Base-by-base conservation (phyloP, 2,888 invertebrate species). In the Eupelmus urozonus region DNA sequence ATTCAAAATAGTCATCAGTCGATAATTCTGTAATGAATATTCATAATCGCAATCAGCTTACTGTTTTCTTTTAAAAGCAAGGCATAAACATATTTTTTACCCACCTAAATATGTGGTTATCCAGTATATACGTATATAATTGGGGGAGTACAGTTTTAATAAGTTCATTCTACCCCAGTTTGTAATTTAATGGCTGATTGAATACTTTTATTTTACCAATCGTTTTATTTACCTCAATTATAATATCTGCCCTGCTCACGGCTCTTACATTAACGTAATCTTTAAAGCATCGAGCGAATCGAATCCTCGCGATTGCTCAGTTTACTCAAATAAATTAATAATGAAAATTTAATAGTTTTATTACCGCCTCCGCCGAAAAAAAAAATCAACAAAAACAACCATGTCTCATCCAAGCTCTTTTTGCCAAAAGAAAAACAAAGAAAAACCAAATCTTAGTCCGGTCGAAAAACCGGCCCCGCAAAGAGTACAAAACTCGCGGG, bases 331-430 rank as follows among this genome's bases (percentile, higher is more conserved):
- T 71, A 65, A 77, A 72, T 71, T 72, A 67, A 66, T 66, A 77
- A 77, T 72, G 57, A 53, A 60, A 77, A 55, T 66, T 76, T 57
- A 63, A 76, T 74, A 66, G 57, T 74, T 66, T 57, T 66, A 66
- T 74, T 74, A 74, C n/a, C n/a, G n/a, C n/a, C n/a, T n/a, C n/a
- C n/a, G n/a, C n/a, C 49, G 27, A 49, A 9, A 11, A 25, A 29
- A 23, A 40, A 23, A 53, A 49, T n/a, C 1, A 53, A 53, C 55
- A 34, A 25, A 45, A 53, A 53, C 1, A 4, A 53, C 11, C 5
- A 20, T 20, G n/a, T n/a, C 34, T 34, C 9, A 3, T 9, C 34
- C 9, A 34, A 49, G 2, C 11, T 16, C 51, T 27, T 11, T 27
- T 34, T n/a, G n/a, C 29, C 27, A n/a, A 40, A 53, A 20, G 40